These are phyloP conservation scores for Pycnomerus fuliginosus DNA, from an alignment of 2,888 invertebrate species.

Conservation along the genomic window DNA sequence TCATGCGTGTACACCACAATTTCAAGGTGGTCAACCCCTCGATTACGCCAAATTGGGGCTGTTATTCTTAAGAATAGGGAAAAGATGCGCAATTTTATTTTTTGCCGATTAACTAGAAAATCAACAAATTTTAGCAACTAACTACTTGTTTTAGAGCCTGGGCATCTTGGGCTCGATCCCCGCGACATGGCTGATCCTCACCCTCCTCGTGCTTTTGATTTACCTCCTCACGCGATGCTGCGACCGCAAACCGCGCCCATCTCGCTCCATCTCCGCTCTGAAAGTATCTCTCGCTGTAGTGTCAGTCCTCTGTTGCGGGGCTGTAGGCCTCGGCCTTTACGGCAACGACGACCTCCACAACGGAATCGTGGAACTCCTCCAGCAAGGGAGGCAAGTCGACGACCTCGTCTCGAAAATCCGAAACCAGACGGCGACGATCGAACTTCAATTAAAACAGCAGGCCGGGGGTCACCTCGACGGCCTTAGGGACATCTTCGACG, in stretches of 20 bases:
- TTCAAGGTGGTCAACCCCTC: no score
- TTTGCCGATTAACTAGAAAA: no score
- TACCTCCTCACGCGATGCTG: slow-evolving; percentile 95
- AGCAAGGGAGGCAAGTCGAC: slow-evolving; percentile 78
- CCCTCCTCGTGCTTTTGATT: slow-evolving; percentile 82
- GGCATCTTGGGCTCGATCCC: slow-evolving; percentile 92
- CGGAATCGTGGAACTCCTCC: slow-evolving; percentile 63
- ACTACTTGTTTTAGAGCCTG: slow-evolving; percentile 69
- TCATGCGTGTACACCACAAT: no score
- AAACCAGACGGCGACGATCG: slow-evolving; percentile 79
- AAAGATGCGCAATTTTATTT: no score
- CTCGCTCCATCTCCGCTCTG: slow-evolving; percentile 83
- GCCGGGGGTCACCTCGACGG: slow-evolving; percentile 66
- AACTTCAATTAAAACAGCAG: slow-evolving; percentile 63
- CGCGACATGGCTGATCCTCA: slow-evolving; percentile 90
- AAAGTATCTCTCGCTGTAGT: slow-evolving; percentile 78
- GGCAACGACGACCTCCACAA: slow-evolving; percentile 95
- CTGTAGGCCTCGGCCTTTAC: slow-evolving; percentile 87
- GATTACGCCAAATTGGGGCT: no score
- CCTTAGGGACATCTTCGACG: slow-evolving; percentile 74
- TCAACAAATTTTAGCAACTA: not conserved
- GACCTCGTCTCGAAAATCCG: slow-evolving; percentile 75
- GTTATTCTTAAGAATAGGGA: no score
- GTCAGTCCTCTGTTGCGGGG: slow-evolving; percentile 85
- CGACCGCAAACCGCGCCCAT: slow-evolving; percentile 88